Evolutionary conservation across 2,888 invertebrate genomes (phyloP).

Genomic region (Volucella inflata): DNA sequence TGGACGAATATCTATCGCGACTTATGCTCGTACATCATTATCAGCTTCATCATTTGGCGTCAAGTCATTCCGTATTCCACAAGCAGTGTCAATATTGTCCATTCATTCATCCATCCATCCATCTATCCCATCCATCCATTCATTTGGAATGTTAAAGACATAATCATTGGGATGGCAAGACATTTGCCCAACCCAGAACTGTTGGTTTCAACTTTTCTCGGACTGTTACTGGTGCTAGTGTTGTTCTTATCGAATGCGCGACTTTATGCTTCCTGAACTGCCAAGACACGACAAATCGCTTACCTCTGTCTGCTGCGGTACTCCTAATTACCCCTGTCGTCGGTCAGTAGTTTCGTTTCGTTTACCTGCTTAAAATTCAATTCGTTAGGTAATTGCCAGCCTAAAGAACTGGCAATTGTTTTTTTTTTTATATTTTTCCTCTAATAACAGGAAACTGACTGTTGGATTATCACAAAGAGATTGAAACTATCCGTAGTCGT

Average conservation of each 20-base stretch:
- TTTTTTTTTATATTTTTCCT: slow-evolving; percentile 2
- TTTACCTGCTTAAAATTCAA: slow-evolving; percentile 66
- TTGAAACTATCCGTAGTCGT: neutral
- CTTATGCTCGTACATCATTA: slow-evolving; percentile 56
- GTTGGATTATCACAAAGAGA: slow-evolving; percentile 22
- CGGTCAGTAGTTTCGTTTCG: slow-evolving; percentile 16
- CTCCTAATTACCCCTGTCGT: slow-evolving; percentile 61
- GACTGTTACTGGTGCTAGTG: no score
- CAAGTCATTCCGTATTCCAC: slow-evolving; percentile 66
- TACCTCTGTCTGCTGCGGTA: slow-evolving; percentile 43
- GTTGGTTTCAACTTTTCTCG: neutral
- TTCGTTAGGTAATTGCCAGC: slow-evolving; percentile 31
- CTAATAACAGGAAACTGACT: slow-evolving; percentile 56
- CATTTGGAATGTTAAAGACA: slow-evolving; percentile 74
- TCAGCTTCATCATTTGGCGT: slow-evolving; percentile 65
- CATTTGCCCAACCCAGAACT: slow-evolving; percentile 69
- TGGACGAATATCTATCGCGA: slow-evolving; percentile 35
- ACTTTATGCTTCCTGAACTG: slow-evolving; percentile 71
- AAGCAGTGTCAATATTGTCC: slow-evolving; percentile 67
- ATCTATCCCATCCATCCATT: slow-evolving; percentile 75
- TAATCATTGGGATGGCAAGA: slow-evolving; percentile 72
- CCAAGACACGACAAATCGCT: neutral
- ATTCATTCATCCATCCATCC: slow-evolving; percentile 70
- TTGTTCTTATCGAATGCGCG: slow-evolving; percentile 29
- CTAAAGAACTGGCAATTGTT: slow-evolving; percentile 2